Evolutionary conservation across 2,797 vertebrate species (phyloP).

Genomic region (Poliocrania exsul): DNA sequence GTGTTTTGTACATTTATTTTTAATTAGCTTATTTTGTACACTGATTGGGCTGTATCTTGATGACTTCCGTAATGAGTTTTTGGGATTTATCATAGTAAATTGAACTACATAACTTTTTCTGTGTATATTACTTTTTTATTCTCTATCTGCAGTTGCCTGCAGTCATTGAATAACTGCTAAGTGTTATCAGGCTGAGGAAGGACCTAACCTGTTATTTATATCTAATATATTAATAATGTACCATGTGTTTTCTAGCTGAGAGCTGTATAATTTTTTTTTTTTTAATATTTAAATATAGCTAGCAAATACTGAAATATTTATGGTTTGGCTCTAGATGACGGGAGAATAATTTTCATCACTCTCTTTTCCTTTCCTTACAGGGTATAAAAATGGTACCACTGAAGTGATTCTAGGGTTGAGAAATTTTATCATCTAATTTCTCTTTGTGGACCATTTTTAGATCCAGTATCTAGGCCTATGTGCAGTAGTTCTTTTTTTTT

Average conservation of each 20-base stretch:
- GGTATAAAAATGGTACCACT: slow-evolving; percentile 10
- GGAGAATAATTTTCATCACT: background rate
- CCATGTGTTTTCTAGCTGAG: background rate
- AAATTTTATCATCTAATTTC: background rate
- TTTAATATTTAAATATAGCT: slow-evolving; percentile 5
- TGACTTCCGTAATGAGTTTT: background rate
- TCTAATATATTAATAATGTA: background rate
- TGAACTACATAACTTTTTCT: background rate
- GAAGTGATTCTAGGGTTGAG: background rate
- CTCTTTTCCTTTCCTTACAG: slow-evolving; percentile 7
- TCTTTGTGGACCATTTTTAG: background rate
- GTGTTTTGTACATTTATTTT: background rate
- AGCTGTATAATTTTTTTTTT: background rate
- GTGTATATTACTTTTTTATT: background rate
- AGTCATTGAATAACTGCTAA: background rate
- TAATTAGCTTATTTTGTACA: background rate
- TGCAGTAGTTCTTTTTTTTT: rapidly evolving
- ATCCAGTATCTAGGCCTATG: background rate
- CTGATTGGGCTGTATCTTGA: background rate
- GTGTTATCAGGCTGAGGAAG: background rate
- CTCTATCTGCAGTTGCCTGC: background rate
- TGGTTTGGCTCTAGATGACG: background rate
- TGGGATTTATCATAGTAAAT: background rate
- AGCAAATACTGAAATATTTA: slow-evolving; percentile 17
- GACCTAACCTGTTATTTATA: background rate